These are phyloP conservation scores for Dendrolimus houi DNA, from an alignment of 2,888 invertebrate species.

Conservation along the genomic window DNA sequence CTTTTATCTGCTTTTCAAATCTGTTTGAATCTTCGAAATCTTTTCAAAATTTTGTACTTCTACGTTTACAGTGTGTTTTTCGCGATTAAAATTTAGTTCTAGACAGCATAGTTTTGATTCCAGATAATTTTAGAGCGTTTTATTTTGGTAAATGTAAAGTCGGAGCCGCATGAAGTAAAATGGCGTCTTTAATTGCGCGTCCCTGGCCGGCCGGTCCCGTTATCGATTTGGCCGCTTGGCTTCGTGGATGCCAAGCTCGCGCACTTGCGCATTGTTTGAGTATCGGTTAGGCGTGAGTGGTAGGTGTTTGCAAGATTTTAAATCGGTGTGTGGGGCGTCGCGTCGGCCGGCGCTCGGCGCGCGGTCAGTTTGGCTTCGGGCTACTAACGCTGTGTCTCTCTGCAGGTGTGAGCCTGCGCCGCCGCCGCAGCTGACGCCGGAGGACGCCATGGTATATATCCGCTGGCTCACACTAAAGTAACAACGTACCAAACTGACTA, in stretches of 20 bases:
- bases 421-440: conserved; percentile 70
- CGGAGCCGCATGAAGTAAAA: conserved; percentile 70
- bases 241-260: conserved; percentile 15
- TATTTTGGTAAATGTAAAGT: conserved; percentile 42
- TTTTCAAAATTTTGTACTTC: conserved; percentile 64
- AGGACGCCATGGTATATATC: conserved; percentile 74
- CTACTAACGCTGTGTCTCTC: conserved; percentile 76
- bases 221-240: conserved; percentile 33
- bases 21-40: conserved; percentile 55
- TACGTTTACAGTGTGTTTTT: conserved; percentile 50
- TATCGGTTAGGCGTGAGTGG: conserved; percentile 26
- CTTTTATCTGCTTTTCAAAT: conserved; percentile 52
- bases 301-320: conserved; percentile 62
- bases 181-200: conserved; percentile 71
- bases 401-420: conserved; percentile 76
- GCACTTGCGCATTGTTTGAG: conserved; percentile 14
- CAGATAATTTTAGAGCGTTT: conserved; percentile 45
- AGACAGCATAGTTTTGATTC: conserved; percentile 63
- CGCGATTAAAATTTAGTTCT: conserved; percentile 41
- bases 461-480: conserved; percentile 75
- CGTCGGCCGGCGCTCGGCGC: conserved; percentile 31
- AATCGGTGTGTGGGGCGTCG: conserved; percentile 51
- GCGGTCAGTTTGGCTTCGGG: conserved; percentile 59
- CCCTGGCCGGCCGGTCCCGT: conserved; percentile 31
- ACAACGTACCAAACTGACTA: conserved; percentile 71